Evolutionary conservation across 2,797 vertebrate genomes (phyloP), one percentile per base, ranked within the genome.

Genomic region (Percopsis omiscomaycus): DNA sequence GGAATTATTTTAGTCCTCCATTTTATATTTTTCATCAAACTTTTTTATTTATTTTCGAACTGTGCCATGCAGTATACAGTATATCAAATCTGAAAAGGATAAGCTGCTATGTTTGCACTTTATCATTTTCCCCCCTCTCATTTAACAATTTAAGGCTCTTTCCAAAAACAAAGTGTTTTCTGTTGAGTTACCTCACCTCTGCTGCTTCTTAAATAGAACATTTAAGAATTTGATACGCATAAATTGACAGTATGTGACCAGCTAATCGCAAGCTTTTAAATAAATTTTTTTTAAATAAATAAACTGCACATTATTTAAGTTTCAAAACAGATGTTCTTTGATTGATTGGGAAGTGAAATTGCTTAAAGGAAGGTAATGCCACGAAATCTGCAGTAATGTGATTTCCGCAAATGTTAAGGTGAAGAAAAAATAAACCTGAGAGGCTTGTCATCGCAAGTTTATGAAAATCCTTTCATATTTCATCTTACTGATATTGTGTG

Each of bases 271-370:
- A 66, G 51, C 65, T 75, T 70, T 44, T 52, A 11, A 14, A 11
- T 52, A 63, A 53, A 51, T 75, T 54, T 69, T 27, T 71, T 76
- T 79, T 78, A 66, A 79, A n/a, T n/a, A n/a, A n/a, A n/a, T n/a
- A n/a, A 71, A 42, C 32, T 32, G 42, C 15, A 51, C 50, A n/a
- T 61, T 11, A 11, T 11, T 62, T 47, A 29, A 12, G 12, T 15
- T 22, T 15, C 8, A 29, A 60, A 66, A 62, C 11, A 53, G 10
- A 15, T 64, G 5, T 48, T 57, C 28, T 8, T 27, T 69, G 46
- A 61, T 10, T 44, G 30, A 53, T 16, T 58, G 42, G 42, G 56
- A 46, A 22, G 15, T 27, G 16, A 44, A 42, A 56, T 42, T 22
- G 15, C 28, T 54, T 6, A 14, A 54, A 27, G 8, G 9, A 42